Evolutionary conservation across 2,888 invertebrate species (phyloP).

Genomic region (Heliconius erato): DNA sequence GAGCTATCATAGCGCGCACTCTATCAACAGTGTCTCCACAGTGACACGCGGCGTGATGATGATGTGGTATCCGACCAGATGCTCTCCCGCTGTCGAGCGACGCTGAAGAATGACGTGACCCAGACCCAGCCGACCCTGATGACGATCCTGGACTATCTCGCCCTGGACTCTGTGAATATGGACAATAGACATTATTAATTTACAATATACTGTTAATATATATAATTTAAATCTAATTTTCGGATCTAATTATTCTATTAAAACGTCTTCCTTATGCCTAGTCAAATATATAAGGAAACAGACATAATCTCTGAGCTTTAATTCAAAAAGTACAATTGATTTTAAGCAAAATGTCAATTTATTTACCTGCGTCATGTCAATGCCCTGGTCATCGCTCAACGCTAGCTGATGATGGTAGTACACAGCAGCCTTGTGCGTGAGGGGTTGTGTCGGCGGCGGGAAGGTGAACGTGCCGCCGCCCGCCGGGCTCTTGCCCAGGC

Average conservation of each 20-base stretch:
- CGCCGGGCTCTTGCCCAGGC: constrained; percentile 88
- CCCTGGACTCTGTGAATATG: constrained; percentile 91
- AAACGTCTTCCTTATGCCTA: too few species aligned
- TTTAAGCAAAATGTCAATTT: neutral
- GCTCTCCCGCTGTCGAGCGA: constrained; percentile 96
- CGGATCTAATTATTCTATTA: neutral
- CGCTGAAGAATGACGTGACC: constrained; percentile 95
- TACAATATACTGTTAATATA: neutral
- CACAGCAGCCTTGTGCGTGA: constrained; percentile 91
- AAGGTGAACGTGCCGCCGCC: constrained; percentile 90
- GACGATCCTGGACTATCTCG: constrained; percentile 96
- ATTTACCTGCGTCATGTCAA: constrained; percentile 92
- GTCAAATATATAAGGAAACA: too few species aligned
- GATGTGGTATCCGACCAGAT: constrained; percentile 91
- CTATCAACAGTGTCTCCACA: constrained; percentile 91
- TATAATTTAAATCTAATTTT: neutral
- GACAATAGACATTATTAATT: neutral
- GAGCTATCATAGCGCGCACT: constrained; percentile 87
- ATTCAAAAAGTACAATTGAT: too few species aligned
- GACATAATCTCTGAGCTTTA: too few species aligned
- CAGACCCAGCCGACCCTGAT: constrained; percentile 94
- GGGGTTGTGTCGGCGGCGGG: constrained; percentile 89
- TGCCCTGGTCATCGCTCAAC: constrained; percentile 94
- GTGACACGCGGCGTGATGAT: constrained; percentile 91
- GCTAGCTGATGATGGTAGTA: constrained; percentile 93